Conservation (phyloP, 1,140 invertebrate genomes). For the Drosophila quadrilineata region DNA sequence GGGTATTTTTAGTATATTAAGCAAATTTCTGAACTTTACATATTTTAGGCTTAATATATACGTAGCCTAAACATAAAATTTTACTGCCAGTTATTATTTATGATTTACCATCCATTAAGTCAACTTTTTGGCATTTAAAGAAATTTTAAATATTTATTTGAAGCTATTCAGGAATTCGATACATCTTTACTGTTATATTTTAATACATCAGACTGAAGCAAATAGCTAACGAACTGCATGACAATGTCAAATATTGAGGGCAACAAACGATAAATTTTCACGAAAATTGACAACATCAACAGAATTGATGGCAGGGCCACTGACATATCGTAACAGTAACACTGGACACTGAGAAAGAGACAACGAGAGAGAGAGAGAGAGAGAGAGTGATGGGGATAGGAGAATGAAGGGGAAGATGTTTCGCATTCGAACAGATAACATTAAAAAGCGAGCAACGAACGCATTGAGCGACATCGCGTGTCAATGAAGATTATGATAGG, state of each 20-base stretch:
- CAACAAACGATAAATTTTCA: slow-evolving; percentile 75
- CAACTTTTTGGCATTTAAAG: no score
- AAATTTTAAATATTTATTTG: no score
- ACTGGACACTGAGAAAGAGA: slow-evolving; percentile 29
- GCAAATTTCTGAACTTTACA: no score
- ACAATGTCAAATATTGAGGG: slow-evolving; percentile 74
- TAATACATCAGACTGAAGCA: slow-evolving; percentile 50
- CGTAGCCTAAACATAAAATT: no score
- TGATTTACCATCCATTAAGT: no score
- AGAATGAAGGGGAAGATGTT: no score
- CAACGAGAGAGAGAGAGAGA: slow-evolving; percentile 24
- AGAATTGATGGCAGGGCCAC: no score
- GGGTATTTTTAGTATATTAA: no score
- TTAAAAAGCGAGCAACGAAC: slow-evolving; percentile 40
- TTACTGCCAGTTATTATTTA: no score
- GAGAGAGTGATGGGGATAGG: not conserved
- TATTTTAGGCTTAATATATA: no score
- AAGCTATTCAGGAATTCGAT: no score
- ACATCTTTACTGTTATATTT: no score
- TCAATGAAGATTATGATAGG: slow-evolving; percentile 75
- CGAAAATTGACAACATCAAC: slow-evolving; percentile 78
- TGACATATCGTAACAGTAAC: slow-evolving; percentile 18
- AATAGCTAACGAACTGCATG: slow-evolving; percentile 75
- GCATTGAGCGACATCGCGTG: slow-evolving; percentile 54
- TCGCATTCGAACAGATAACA: slow-evolving; percentile 51